Percentiles rank a stretch among this genome's conserved stretches.
These are phyloP conservation scores for Tachuris rubrigastra DNA, from an alignment of 2,113 vertebrate genomes.

Conservation along the genomic window DNA sequence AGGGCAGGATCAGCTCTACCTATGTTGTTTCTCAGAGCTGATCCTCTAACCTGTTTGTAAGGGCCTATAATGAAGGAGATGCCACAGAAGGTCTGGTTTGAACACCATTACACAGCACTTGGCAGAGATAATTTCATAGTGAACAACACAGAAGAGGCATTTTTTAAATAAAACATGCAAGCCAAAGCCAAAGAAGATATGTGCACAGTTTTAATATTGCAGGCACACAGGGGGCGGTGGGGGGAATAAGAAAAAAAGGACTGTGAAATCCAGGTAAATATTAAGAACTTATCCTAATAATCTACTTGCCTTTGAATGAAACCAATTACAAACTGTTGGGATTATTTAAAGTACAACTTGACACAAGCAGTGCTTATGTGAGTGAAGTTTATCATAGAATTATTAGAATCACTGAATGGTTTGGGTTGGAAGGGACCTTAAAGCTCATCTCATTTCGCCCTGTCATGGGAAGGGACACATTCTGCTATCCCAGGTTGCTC, in stretches of 20 bases:
- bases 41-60: neutral
- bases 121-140: neutral
- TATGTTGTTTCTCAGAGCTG: neutral
- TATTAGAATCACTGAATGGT: neutral
- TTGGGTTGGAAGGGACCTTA: neutral
- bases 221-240: too few species aligned
- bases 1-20: constrained; percentile 39
- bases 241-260: rapidly evolving
- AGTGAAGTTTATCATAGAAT: neutral
- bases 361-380: neutral
- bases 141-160: neutral
- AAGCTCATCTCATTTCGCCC: neutral
- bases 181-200: neutral
- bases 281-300: neutral
- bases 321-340: neutral
- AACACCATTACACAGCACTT: neutral
- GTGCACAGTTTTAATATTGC: neutral
- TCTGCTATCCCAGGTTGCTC: rapidly evolving
- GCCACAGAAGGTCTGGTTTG: neutral
- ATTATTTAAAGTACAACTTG: neutral
- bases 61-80: constrained; percentile 7
- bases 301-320: neutral
- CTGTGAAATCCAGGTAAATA: neutral
- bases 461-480: neutral
- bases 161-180: neutral